phyloP scores from a whole-genome alignment of 2,888 invertebrate genomes.

The Drosophila fulvimacula region DNA sequence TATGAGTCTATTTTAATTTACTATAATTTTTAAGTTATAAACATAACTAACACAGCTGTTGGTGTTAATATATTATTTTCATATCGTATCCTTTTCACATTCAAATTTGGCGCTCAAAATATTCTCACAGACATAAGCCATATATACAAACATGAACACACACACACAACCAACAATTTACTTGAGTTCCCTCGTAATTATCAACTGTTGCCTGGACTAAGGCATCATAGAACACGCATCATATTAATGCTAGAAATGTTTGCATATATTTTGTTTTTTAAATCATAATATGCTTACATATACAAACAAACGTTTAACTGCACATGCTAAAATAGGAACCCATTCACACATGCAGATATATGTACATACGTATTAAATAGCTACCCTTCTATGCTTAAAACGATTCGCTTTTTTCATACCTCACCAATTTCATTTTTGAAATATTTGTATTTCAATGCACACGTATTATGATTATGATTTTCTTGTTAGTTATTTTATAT shows the following conservation, averaged over 20 bases:
- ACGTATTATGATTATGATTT: not conserved
- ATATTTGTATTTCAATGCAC: constrained; percentile 16
- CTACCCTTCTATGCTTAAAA: constrained; percentile 6
- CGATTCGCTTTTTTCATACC: constrained; percentile 46
- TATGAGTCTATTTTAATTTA: too few relatives aligned
- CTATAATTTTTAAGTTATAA: not conserved
- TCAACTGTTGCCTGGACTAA: too few relatives aligned
- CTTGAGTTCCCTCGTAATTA: not conserved
- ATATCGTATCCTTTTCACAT: not conserved
- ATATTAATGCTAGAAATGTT: not conserved
- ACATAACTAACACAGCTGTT: not conserved
- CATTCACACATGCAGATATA: not conserved
- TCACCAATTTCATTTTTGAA: constrained; percentile 68
- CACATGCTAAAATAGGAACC: too few relatives aligned
- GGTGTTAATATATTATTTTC: not conserved
- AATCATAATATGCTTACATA: constrained; percentile 7
- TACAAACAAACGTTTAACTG: constrained; percentile 1
- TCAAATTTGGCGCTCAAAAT: constrained; percentile 27
- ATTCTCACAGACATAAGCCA: not conserved
- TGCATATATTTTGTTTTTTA: not conserved
- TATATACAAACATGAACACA: not conserved
- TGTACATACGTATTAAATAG: constrained; percentile 12
- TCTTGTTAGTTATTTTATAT: not conserved
- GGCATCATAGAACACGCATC: not conserved
- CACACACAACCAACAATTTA: not conserved